Conservation (phyloP, 2,888 invertebrate species). For the Drosophila bunnanda region DNA sequence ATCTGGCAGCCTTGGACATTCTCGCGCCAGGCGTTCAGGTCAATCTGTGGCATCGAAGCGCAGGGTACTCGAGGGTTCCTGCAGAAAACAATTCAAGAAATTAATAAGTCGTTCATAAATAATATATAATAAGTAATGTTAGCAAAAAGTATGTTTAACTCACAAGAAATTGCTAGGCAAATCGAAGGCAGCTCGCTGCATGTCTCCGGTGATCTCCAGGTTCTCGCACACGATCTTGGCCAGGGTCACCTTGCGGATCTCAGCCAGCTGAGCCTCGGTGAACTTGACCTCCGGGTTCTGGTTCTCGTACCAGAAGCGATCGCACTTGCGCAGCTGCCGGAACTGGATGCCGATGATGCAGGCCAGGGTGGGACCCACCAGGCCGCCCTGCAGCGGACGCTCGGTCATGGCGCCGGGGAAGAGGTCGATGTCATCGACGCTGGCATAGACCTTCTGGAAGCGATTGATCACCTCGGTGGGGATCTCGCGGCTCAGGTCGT, state of each 20-base stretch:
- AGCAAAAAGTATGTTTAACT: too few species aligned
- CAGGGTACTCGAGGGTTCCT: constrained; percentile 95
- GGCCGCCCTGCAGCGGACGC: constrained; percentile 93
- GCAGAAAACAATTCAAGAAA: constrained; percentile 5
- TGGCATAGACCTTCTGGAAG: constrained; percentile 92
- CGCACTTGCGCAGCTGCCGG: constrained; percentile 94
- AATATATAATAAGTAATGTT: too few species aligned
- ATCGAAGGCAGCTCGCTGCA: constrained; percentile 96
- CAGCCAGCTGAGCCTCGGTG: constrained; percentile 93
- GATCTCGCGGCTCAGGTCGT: constrained; percentile 94
- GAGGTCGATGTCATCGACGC: constrained; percentile 97
- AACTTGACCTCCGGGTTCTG: constrained; percentile 91
- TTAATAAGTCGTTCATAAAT: too few species aligned
- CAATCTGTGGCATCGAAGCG: constrained; percentile 91
- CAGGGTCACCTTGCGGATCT: constrained; percentile 93
- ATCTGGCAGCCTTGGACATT: constrained; percentile 92
- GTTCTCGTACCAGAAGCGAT: constrained; percentile 98
- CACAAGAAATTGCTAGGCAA: constrained; percentile 94
- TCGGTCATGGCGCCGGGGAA: constrained; percentile 98
- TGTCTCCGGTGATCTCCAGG: constrained; percentile 92
- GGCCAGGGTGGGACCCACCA: constrained; percentile 97
- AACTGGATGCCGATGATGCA: constrained; percentile 98
- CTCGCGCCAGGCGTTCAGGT: constrained; percentile 94
- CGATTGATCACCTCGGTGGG: constrained; percentile 91
- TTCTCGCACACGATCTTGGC: constrained; percentile 95